Evolutionary conservation across 2,797 vertebrate genomes (phyloP).

Genomic region (Ctenopoma multispine): DNA sequence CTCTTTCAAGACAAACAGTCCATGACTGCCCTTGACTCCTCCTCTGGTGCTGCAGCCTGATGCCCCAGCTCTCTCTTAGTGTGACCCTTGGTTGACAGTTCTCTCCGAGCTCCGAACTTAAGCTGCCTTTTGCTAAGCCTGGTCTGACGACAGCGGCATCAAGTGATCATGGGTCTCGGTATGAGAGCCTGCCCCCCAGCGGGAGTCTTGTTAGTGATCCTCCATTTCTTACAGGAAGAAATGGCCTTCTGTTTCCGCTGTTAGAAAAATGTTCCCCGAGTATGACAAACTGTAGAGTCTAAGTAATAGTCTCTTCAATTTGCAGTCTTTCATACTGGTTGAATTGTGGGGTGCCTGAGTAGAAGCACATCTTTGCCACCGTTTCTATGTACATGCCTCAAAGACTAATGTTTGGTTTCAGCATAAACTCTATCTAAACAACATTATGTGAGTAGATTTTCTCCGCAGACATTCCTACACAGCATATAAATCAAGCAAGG

Average conservation of each 20-base stretch:
- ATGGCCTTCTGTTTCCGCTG: conserved; percentile 27
- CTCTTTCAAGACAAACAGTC: conserved; percentile 73
- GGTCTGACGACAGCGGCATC: conserved; percentile 77
- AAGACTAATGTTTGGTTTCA: not conserved
- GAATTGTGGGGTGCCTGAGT: not conserved
- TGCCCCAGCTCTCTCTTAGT: conserved; percentile 63
- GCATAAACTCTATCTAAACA: not conserved
- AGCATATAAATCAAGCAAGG: conserved; percentile 12
- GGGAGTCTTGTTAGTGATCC: conserved; percentile 64
- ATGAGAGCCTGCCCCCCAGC: conserved; percentile 63
- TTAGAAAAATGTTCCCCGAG: conserved; percentile 31
- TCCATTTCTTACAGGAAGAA: conserved; percentile 50
- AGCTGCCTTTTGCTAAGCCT: conserved; percentile 73
- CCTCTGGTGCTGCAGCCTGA: conserved; percentile 64
- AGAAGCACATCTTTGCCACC: not conserved
- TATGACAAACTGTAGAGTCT: conserved; percentile 15
- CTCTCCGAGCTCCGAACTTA: conserved; percentile 61
- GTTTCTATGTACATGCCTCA: not conserved
- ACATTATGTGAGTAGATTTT: conserved; percentile 1
- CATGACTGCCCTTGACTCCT: conserved; percentile 78
- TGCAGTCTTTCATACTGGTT: not conserved
- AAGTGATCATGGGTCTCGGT: conserved; percentile 73
- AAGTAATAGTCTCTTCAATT: not conserved
- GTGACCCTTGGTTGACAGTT: conserved; percentile 80
- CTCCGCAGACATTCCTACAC: not conserved